Percentiles rank a stretch among this genome's conserved stretches.
These are phyloP conservation scores for Bruchidius siliquastri DNA, from an alignment of 2,888 invertebrate species.

Conservation along the genomic window DNA sequence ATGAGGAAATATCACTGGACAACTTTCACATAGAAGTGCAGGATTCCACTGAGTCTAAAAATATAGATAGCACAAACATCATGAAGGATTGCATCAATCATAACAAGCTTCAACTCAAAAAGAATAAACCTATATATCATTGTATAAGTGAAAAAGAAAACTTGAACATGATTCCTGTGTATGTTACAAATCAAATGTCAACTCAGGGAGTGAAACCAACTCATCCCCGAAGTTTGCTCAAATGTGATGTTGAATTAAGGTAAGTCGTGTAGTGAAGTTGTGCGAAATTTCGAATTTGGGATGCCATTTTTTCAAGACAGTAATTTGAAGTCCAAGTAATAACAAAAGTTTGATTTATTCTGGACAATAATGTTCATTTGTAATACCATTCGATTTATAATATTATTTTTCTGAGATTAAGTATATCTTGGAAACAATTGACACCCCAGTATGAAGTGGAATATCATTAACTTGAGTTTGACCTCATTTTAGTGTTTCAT, in stretches of 20 bases:
- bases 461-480: no score
- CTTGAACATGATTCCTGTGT: not conserved
- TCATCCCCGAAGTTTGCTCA: conserved; percentile 41
- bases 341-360: no score
- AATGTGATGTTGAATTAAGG: conserved; percentile 25
- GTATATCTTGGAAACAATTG: no score
- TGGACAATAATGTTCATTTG: no score
- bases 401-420: no score
- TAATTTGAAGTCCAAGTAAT: no score
- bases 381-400: no score
- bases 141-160: not conserved
- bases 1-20: conserved; percentile 15
- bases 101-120: not conserved
- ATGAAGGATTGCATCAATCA: conserved; percentile 12
- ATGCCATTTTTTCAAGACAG: no score
- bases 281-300: no score
- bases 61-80: conserved; percentile 3
- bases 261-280: not conserved
- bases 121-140: conserved; percentile 1
- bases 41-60: not conserved
- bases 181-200: not conserved
- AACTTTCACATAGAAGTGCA: conserved; percentile 4
- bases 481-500: no score
- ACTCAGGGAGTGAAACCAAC: conserved; percentile 8
- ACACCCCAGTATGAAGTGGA: no score